Evolutionary conservation across 2,888 invertebrate species (phyloP), one percentile per base, ranked within the genome.

Genomic region (Euclidia mi): DNA sequence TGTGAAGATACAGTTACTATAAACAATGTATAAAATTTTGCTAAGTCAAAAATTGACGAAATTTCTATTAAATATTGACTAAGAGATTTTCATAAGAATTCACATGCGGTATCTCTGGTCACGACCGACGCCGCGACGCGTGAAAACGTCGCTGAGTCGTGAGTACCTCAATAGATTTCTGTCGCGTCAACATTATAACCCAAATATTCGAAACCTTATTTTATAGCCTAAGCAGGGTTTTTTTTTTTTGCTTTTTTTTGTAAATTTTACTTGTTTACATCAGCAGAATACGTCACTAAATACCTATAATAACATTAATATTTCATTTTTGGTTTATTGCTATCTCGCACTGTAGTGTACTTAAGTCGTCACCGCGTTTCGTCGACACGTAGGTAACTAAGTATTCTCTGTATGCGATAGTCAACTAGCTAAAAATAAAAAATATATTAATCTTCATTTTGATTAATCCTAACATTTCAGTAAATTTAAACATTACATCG

Each of bases 301-400:
- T 90, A 91, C 87, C 86, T 94, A 94, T 86, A 82, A 88, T 92
- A 91, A 93, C 87, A 89, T 91, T 91, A 91, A 91, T 84, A 85
- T 90, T 90, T 89, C 85, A 90, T 94, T 91, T 95, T 94, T 94
- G 94, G 94, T 95, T 94, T 94, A 93, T 94, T 94, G 94, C 94
- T 94, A 91, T 90, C 79, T 90, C 91, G 90, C 90, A 87, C 72
- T 81, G 84, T 78, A 75, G 78, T 87, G 87, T 87, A 87, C 86
- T 84, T 81, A 73, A 55, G 72, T 72, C 77, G 83, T 79, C 81
- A 79, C 83, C 66, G 71, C 71, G 71, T 68, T 58, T 53, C 73
- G 68, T 69, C 65, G 75, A 79, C 78, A 77, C 81, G 79, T 76
- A 80, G 87, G 87, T 87, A 89, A 91, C 90, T 84, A 86, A 88